These are phyloP conservation scores for Poeciliopsis infans DNA, from an alignment of 2,797 vertebrate genomes.

Conservation along the genomic window DNA sequence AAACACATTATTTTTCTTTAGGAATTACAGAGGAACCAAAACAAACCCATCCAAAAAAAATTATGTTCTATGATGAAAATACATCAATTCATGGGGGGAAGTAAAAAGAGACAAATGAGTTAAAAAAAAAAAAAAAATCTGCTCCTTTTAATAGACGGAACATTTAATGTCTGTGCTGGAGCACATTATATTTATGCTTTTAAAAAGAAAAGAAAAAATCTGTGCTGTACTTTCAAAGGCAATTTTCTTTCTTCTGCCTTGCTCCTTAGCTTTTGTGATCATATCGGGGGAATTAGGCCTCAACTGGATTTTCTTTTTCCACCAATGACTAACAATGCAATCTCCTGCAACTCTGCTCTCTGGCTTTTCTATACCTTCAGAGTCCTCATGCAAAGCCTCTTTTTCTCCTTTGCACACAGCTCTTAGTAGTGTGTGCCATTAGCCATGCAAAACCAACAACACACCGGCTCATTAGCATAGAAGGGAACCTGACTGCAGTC, in stretches of 20 bases:
- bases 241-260: conserved; percentile 57
- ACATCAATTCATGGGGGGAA: background rate
- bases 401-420: conserved; percentile 62
- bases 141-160: conserved; percentile 27
- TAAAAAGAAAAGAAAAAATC: conserved; percentile 25
- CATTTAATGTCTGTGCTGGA: conserved; percentile 27
- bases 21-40: background rate
- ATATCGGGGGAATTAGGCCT: conserved; percentile 62
- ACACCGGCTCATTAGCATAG: conserved; percentile 76
- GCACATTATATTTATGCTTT: conserved; percentile 34
- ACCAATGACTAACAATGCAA: conserved; percentile 65
- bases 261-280: conserved; percentile 56
- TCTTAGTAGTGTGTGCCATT: conserved; percentile 71
- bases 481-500: conserved; percentile 73
- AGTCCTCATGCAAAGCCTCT: conserved; percentile 64
- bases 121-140: no score
- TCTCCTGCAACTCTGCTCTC: conserved; percentile 61
- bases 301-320: conserved; percentile 59
- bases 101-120: background rate
- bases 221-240: conserved; percentile 56
- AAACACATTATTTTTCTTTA: background rate
- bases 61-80: background rate
- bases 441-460: conserved; percentile 78
- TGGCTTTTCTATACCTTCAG: conserved; percentile 56
- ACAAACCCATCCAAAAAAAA: background rate